Evolutionary conservation across 2,797 vertebrate genomes (phyloP).

Genomic region (Hephaestus fuliginosus): DNA sequence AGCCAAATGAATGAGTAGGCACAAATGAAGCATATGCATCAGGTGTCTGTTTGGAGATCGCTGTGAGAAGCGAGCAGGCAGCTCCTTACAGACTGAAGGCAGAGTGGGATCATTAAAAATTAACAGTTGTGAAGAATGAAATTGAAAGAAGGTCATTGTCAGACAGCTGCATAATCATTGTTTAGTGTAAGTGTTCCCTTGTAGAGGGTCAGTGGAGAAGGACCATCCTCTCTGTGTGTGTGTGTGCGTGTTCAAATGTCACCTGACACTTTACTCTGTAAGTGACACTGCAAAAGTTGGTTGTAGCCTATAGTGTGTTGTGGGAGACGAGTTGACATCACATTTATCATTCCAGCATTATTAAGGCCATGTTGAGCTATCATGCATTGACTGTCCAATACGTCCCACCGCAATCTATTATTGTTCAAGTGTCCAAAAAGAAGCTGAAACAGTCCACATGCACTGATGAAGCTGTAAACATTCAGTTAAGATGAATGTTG

Average conservation of each 20-base stretch:
- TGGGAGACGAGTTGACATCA: background rate
- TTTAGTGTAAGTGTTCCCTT: conserved; percentile 30
- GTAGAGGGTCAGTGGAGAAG: conserved; percentile 29
- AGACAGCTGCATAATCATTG: conserved; percentile 25
- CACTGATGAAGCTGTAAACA: background rate
- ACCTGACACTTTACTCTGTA: conserved; percentile 43
- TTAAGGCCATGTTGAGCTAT: background rate
- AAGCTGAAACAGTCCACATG: background rate
- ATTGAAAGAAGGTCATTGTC: conserved; percentile 34
- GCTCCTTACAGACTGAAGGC: background rate
- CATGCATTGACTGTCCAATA: background rate
- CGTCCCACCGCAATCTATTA: background rate
- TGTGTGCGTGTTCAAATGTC: conserved; percentile 11
- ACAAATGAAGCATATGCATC: background rate
- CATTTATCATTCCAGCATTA: background rate
- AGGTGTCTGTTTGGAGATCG: background rate
- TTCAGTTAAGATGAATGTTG: background rate
- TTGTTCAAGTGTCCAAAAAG: background rate
- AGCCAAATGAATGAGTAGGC: background rate
- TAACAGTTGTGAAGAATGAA: conserved; percentile 14
- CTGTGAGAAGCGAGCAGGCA: background rate
- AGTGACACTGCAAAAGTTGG: conserved; percentile 14
- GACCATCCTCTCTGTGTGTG: conserved; percentile 14
- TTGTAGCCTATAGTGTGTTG: background rate
- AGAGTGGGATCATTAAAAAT: background rate